These are phyloP conservation scores for Monopterus albus DNA, from an alignment of 2,113 vertebrate species.

Conservation along the genomic window DNA sequence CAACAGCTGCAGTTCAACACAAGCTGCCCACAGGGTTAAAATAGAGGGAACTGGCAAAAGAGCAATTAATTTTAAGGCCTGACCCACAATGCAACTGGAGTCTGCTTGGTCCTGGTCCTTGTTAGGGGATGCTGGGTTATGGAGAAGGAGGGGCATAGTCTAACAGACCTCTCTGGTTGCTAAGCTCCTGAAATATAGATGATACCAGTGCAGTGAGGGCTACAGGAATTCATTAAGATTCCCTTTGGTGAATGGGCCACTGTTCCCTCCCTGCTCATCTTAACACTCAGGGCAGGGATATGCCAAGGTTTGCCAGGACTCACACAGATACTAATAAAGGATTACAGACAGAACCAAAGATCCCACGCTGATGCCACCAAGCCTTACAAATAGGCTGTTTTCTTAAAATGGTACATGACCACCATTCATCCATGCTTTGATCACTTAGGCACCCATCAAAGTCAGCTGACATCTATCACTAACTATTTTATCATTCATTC, in stretches of 20 bases:
- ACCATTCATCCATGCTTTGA: not conserved
- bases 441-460: not conserved
- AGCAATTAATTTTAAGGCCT: constrained; percentile 39
- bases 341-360: not conserved
- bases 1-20: constrained; percentile 14
- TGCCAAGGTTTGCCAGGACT: not conserved
- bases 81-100: constrained; percentile 50
- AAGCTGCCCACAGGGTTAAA: constrained; percentile 18
- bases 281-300: constrained; percentile 14
- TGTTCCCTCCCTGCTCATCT: constrained; percentile 6
- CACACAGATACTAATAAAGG: constrained; percentile 19
- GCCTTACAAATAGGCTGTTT: no score
- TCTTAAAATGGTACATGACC: not conserved
- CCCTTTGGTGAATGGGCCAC: constrained; percentile 37
- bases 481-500: not conserved
- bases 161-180: constrained; percentile 38
- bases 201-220: constrained; percentile 27
- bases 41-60: constrained; percentile 12
- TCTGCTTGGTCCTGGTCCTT: constrained; percentile 1
- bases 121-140: not conserved
- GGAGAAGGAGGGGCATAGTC: not conserved
- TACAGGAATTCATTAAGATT: constrained; percentile 62
- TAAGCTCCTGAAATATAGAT: constrained; percentile 73
- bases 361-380: no score
- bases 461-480: not conserved